Conservation (phyloP, 2,113 vertebrate species). For the Colinus virginianus region DNA sequence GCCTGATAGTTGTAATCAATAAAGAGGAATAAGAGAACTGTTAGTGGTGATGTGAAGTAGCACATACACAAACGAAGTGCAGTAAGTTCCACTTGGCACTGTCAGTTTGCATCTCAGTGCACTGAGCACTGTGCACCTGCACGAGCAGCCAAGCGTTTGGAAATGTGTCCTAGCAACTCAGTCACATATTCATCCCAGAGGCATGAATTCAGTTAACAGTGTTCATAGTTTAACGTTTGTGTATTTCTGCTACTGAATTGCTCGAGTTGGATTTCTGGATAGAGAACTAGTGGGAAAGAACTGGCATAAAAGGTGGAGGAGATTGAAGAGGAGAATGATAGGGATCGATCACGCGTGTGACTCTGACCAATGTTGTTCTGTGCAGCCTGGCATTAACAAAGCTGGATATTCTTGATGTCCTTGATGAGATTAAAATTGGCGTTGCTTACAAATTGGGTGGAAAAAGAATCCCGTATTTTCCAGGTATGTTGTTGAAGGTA, state of each 20-base stretch:
- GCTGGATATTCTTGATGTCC: constrained; percentile 94
- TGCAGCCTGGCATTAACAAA: constrained; percentile 95
- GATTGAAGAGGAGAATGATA: neutral
- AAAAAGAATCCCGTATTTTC: constrained; percentile 95
- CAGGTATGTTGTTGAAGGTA: constrained; percentile 79
- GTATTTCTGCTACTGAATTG: constrained; percentile 1
- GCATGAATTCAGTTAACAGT: neutral
- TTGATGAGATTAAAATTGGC: constrained; percentile 95
- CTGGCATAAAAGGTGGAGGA: neutral
- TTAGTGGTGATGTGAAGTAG: neutral
- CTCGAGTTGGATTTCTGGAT: neutral
- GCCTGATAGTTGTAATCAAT: neutral
- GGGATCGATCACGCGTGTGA: neutral
- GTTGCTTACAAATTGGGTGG: constrained; percentile 93
- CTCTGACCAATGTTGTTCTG: constrained; percentile 3
- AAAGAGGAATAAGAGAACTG: neutral
- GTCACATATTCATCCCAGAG: neutral
- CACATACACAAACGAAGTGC: neutral
- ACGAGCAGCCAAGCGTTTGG: neutral
- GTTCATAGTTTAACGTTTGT: neutral
- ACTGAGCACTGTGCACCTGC: neutral
- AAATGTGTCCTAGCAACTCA: neutral
- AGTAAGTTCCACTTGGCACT: neutral
- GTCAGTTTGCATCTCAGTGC: neutral
- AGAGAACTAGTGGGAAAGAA: neutral